Base-by-base conservation (phyloP, 1,140 invertebrate species). In the Polypedilum vanderplanki region DNA sequence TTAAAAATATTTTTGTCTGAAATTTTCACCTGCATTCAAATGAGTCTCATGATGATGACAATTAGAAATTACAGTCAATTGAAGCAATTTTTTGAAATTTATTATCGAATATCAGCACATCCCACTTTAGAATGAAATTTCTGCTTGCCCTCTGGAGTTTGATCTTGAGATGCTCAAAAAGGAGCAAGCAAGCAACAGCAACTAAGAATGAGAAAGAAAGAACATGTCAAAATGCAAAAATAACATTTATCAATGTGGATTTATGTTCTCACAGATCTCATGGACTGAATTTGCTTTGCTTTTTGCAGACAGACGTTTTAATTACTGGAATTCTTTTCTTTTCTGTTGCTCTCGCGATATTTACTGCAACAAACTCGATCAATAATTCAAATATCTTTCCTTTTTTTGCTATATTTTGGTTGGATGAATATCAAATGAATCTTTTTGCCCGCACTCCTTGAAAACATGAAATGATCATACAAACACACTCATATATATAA, bases 371-470 rank as follows among this genome's bases (percentile, higher is more conserved):
- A 67, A 67, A 67, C 64, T 67, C 18, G 64, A 67, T 67, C 64
- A 67, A 67, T 67, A 67, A 67, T 67, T 67, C 64, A 67, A 67
- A 67, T 67, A n/a, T n/a, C n/a, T n/a, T n/a, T n/a, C n/a, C n/a
- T n/a, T n/a, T n/a, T n/a, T n/a, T n/a, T n/a, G n/a, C n/a, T n/a
- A n/a, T n/a, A n/a, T n/a, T n/a, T 67, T 67, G 7, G 18, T 67
- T 67, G 9, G 64, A 15, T 46, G 64, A 67, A 67, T 67, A 67
- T 67, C 64, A 67, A 46, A 46, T 15, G 41, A 46, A 46, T 67
- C 64, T 18, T 18, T 20, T 18, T 20, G 18, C n/a, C n/a, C 7
- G 64, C 64, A 20, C 15, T 15, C n/a, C 7, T 15, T 17, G n/a
- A 20, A 8, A 18, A n/a, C 64, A 67, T 17, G n/a, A 67, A 67